Percentiles rank a stretch among this genome's conserved stretches.
These are phyloP conservation scores for Mimas tiliae DNA, from an alignment of 2,888 invertebrate genomes.

Conservation along the genomic window DNA sequence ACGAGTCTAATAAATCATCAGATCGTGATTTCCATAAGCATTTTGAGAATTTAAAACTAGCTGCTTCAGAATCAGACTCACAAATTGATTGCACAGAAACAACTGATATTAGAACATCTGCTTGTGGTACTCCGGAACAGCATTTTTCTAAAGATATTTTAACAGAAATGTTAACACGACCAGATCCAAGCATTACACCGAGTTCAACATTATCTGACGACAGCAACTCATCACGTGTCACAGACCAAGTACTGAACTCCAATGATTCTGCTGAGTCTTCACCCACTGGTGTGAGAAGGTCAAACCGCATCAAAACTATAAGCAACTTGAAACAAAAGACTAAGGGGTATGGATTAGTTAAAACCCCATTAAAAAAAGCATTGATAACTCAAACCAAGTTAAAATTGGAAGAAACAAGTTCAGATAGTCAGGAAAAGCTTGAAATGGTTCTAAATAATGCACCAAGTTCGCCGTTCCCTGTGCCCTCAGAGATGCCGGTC, in stretches of 20 bases:
- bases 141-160: slow-evolving; percentile 55
- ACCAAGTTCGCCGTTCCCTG: slow-evolving; percentile 72
- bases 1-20: slow-evolving; percentile 45
- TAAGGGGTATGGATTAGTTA: slow-evolving; percentile 87
- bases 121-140: slow-evolving; percentile 61
- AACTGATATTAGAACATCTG: slow-evolving; percentile 51
- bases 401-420: slow-evolving; percentile 85
- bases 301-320: slow-evolving; percentile 91
- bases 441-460: slow-evolving; percentile 56
- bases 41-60: slow-evolving; percentile 70
- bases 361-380: slow-evolving; percentile 79
- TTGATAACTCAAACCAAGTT: slow-evolving; percentile 80
- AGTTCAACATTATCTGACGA: slow-evolving; percentile 78
- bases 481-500: slow-evolving; percentile 87
- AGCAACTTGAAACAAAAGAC: slow-evolving; percentile 88
- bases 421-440: slow-evolving; percentile 78
- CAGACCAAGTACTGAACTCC: slow-evolving; percentile 67
- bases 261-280: slow-evolving; percentile 80
- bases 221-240: slow-evolving; percentile 72
- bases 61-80: slow-evolving; percentile 48
- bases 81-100: slow-evolving; percentile 62
- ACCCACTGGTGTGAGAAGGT: slow-evolving; percentile 87
- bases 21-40: slow-evolving; percentile 69
- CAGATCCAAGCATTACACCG: slow-evolving; percentile 76
- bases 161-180: slow-evolving; percentile 58